phyloP scores from a whole-genome alignment of 2,113 vertebrate species.

The Dendrocopos noguchii region DNA sequence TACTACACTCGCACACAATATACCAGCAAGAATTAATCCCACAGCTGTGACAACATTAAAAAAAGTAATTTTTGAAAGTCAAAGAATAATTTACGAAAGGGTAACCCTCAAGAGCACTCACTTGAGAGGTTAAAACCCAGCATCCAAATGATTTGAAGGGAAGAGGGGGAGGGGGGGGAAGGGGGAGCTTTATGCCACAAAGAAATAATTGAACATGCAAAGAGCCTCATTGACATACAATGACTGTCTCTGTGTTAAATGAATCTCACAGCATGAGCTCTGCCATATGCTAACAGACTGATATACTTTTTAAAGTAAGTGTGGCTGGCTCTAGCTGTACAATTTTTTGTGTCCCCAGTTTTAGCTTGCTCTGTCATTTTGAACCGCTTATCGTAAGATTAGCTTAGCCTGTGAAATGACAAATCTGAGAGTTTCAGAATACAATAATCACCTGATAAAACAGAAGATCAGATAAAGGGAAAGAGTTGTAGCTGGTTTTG shows the following conservation, averaged over 20 bases:
- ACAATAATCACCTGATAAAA: neutral
- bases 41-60: neutral
- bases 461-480: neutral
- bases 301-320: neutral
- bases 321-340: neutral
- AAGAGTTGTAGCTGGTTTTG: neutral
- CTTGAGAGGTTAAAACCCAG: constrained; percentile 5
- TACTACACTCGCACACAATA: neutral
- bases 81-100: neutral
- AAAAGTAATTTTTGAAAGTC: constrained; percentile 18
- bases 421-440: neutral
- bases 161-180: accelerated
- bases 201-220: constrained; percentile 3
- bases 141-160: neutral
- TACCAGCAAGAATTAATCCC: neutral
- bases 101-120: neutral
- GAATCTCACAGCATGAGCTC: constrained; percentile 50
- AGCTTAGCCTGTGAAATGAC: constrained; percentile 2
- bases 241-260: constrained; percentile 19
- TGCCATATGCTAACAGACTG: constrained; percentile 19
- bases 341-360: neutral
- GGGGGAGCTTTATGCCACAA: neutral
- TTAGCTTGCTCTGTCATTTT: constrained; percentile 32
- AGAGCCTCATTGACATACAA: constrained; percentile 51
- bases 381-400: constrained; percentile 13